Evolutionary conservation across 2,888 invertebrate species (phyloP).

Genomic region (Saturnia pavonia): DNA sequence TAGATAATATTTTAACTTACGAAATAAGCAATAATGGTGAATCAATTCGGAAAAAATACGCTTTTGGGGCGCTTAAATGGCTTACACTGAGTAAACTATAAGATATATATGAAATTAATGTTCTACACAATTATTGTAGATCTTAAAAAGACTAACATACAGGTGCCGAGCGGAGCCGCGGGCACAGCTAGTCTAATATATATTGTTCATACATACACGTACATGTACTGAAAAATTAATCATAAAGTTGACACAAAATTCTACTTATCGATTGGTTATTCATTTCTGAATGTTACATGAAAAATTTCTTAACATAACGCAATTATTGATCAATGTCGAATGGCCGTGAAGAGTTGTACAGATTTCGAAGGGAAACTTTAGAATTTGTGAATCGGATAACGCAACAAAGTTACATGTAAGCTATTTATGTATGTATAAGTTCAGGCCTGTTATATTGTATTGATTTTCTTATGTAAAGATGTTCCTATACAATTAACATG

Average conservation of each 20-base stretch:
- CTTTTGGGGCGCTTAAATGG: no score
- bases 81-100: no score
- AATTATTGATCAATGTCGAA: conserved; percentile 1
- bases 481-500: not conserved
- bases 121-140: no score
- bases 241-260: not conserved
- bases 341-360: not conserved
- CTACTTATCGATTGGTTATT: not conserved
- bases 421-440: not conserved
- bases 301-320: not conserved
- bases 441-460: not conserved
- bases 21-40: no score
- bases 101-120: no score
- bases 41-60: no score
- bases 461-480: not conserved
- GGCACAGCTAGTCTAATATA: no score
- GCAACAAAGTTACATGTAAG: not conserved
- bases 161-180: no score
- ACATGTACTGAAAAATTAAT: not conserved
- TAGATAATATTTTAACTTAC: no score
- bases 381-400: conserved; percentile 4
- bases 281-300: not conserved
- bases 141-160: no score
- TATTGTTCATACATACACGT: no score
- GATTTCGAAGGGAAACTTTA: not conserved